phyloP scores from a whole-genome alignment of 2,888 invertebrate species.

The Aspidiotus rigidus region DNA sequence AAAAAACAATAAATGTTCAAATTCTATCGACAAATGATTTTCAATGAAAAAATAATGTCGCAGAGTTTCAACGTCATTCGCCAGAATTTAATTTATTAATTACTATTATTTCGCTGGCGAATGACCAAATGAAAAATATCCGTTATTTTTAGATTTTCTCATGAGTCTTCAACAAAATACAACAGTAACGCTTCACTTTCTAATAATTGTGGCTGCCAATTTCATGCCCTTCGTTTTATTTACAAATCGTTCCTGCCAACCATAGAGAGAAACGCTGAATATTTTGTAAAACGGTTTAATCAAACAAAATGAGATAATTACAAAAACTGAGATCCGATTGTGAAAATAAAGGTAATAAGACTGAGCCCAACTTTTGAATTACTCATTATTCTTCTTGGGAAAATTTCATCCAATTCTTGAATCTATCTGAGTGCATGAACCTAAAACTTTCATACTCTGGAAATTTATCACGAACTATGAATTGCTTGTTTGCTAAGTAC shows the following conservation, averaged over 20 bases:
- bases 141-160: constrained; percentile 21
- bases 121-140: constrained; percentile 1
- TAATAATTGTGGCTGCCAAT: constrained; percentile 23
- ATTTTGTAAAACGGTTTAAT: no score
- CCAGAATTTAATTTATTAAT: no score
- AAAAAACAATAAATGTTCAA: no score
- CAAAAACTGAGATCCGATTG: no score
- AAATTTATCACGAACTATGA: constrained; percentile 22
- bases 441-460: constrained; percentile 23
- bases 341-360: no score
- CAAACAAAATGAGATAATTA: no score
- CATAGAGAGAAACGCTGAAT: no score
- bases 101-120: neutral
- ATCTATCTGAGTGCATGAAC: constrained; percentile 22
- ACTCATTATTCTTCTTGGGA: no score
- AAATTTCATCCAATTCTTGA: constrained; percentile 24
- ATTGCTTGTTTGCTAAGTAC: constrained; percentile 21
- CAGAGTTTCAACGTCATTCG: no score
- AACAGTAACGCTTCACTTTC: constrained; percentile 12
- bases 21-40: no score
- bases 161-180: constrained; percentile 11
- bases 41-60: no score
- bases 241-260: neutral
- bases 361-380: no score
- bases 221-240: constrained; percentile 22